Conservation (phyloP, 1,140 invertebrate species). For the Neelides sp. region DNA sequence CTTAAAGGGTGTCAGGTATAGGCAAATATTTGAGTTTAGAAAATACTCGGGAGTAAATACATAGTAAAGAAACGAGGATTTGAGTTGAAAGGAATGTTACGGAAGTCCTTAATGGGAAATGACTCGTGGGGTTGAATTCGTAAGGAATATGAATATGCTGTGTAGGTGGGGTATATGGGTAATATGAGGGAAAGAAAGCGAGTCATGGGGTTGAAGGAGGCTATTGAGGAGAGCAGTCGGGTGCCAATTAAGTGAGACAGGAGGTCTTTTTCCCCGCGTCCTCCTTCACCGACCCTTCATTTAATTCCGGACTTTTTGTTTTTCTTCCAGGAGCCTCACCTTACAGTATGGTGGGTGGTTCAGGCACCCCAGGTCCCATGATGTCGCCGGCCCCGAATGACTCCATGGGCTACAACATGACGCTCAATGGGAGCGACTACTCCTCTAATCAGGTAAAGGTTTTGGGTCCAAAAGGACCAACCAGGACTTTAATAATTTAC, state of each 20-base stretch:
- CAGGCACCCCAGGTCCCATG: slow-evolving; percentile 28
- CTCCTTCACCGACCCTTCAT: background rate
- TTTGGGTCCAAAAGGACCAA: too few species aligned
- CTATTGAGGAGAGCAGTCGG: slow-evolving; percentile 2
- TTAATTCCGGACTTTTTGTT: background rate
- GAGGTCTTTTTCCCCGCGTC: background rate
- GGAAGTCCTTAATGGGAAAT: too few species aligned
- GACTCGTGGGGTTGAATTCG: too few species aligned
- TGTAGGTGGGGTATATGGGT: background rate
- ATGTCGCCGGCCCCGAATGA: slow-evolving; percentile 31
- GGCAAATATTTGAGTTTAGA: too few species aligned
- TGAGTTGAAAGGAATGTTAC: too few species aligned
- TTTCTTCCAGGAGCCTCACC: slow-evolving; percentile 19
- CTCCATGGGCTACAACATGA: slow-evolving; percentile 31
- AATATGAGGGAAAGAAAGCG: background rate
- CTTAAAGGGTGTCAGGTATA: too few species aligned
- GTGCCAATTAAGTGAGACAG: background rate
- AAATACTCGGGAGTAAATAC: too few species aligned
- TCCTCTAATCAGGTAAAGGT: slow-evolving; percentile 25
- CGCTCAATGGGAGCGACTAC: slow-evolving; percentile 30
- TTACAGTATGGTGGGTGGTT: slow-evolving; percentile 24
- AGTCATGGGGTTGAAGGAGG: background rate
- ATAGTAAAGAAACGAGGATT: too few species aligned
- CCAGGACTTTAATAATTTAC: too few species aligned
- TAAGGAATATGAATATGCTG: too few species aligned